A percentile compares a stretch with the other conserved stretches of the same genome.
phyloP scores from a whole-genome alignment of 2,888 invertebrate genomes.

The Drosophila seclusa region DNA sequence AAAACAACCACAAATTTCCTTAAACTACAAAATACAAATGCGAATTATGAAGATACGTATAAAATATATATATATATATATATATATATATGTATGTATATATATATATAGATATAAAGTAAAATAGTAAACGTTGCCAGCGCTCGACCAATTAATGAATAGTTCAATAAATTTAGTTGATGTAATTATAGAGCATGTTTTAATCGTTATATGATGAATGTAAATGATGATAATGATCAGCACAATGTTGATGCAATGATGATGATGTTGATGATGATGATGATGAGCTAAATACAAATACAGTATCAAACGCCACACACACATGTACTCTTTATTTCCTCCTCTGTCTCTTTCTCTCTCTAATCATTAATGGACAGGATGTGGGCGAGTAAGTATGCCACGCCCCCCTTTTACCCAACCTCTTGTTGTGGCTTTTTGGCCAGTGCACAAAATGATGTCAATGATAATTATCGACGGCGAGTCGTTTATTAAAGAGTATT shows the following conservation, averaged over 20 bases:
- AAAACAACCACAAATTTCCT: conserved; percentile 39
- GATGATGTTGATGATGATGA: conserved; percentile 33
- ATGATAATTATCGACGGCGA: conserved; percentile 61
- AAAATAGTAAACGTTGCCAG: conserved; percentile 62
- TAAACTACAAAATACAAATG: conserved; percentile 30
- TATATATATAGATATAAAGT: conserved; percentile 22
- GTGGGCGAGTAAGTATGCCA: conserved; percentile 29
- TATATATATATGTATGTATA: not conserved
- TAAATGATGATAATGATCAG: not conserved
- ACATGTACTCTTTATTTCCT: not conserved
- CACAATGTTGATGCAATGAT: not conserved
- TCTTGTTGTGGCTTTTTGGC: conserved; percentile 7
- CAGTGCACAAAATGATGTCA: conserved; percentile 56
- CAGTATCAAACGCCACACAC: conserved; percentile 66
- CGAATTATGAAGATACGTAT: conserved; percentile 9
- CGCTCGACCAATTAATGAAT: conserved; percentile 79
- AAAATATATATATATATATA: conserved; percentile 16
- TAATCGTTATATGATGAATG: conserved; percentile 68
- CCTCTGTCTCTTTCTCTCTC: conserved; percentile 7
- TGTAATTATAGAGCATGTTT: conserved; percentile 79
- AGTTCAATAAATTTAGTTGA: conserved; percentile 75
- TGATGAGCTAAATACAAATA: conserved; percentile 64
- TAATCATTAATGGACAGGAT: conserved; percentile 31
- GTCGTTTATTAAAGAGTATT: conserved; percentile 61
- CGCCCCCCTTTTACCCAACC: not conserved